Evolutionary conservation across 2,113 vertebrate genomes (phyloP).

Genomic region (Barbus barbus): DNA sequence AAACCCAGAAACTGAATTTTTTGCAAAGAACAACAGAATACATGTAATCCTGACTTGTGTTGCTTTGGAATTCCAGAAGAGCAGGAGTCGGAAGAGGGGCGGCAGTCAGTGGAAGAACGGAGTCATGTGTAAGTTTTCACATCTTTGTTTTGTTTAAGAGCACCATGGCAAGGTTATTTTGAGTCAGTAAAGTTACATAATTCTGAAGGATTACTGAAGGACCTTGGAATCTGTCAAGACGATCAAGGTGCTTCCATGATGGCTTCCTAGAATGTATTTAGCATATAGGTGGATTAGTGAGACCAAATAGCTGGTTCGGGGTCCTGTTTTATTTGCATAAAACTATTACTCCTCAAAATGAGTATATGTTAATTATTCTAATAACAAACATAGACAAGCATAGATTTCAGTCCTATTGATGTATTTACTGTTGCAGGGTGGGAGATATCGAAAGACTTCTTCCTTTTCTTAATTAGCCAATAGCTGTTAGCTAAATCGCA

Average conservation of each 20-base stretch:
- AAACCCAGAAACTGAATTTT: not conserved
- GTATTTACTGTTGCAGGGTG: not conserved
- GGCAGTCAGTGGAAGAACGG: conserved; percentile 72
- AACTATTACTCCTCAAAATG: no score
- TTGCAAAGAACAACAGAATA: not conserved
- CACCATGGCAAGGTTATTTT: not conserved
- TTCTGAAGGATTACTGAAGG: not conserved
- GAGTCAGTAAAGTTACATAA: not conserved
- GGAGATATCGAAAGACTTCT: not conserved
- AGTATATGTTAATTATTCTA: no score
- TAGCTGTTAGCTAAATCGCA: not conserved
- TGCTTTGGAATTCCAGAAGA: conserved; percentile 72
- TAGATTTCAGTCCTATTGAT: no score
- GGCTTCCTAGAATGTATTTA: not conserved
- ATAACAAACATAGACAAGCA: no score
- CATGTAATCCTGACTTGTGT: not conserved
- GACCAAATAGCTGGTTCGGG: not conserved
- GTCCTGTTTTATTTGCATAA: no score
- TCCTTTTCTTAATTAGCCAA: no score
- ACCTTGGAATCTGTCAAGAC: conserved; percentile 5
- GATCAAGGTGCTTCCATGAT: not conserved
- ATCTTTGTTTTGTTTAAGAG: not conserved
- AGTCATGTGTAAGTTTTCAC: conserved; percentile 72
- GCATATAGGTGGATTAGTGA: not conserved
- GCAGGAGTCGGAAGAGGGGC: conserved; percentile 74